A percentile compares a stretch with the other conserved stretches of the same genome.
These are phyloP conservation scores for Macrocentrus cingulum DNA, from an alignment of 1,140 invertebrate genomes.

Conservation along the genomic window DNA sequence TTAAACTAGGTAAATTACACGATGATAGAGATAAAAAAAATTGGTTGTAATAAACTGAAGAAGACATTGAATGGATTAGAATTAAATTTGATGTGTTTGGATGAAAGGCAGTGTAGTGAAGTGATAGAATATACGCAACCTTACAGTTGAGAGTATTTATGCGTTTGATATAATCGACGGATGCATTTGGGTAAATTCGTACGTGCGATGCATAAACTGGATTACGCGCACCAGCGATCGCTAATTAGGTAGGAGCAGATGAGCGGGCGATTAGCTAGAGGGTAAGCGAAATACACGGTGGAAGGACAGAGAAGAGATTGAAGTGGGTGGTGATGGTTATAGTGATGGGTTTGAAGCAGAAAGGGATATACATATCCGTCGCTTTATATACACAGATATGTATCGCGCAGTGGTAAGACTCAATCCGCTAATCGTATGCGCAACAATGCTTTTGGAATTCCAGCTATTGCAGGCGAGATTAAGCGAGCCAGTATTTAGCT, in stretches of 20 bases:
- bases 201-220: slow-evolving; percentile 30
- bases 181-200: slow-evolving; percentile 30
- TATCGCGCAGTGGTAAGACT: slow-evolving; percentile 27
- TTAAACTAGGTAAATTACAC: too few relatives aligned
- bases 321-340: background rate
- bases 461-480: slow-evolving; percentile 38
- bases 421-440: slow-evolving; percentile 39
- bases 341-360: background rate
- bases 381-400: background rate
- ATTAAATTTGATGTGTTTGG: too few relatives aligned
- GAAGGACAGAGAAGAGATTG: background rate
- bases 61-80: too few relatives aligned
- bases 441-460: slow-evolving; percentile 41
- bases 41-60: too few relatives aligned
- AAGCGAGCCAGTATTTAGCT: slow-evolving; percentile 31
- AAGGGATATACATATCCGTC: background rate
- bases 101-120: too few relatives aligned
- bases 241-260: slow-evolving; percentile 31
- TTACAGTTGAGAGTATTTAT: slow-evolving; percentile 24
- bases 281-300: background rate
- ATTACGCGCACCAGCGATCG: slow-evolving; percentile 30
- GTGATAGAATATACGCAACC: too few relatives aligned
- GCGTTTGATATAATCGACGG: slow-evolving; percentile 28
- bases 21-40: too few relatives aligned
- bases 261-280: slow-evolving; percentile 30